Conservation (phyloP, 2,113 vertebrate genomes). For the Esox niger region DNA sequence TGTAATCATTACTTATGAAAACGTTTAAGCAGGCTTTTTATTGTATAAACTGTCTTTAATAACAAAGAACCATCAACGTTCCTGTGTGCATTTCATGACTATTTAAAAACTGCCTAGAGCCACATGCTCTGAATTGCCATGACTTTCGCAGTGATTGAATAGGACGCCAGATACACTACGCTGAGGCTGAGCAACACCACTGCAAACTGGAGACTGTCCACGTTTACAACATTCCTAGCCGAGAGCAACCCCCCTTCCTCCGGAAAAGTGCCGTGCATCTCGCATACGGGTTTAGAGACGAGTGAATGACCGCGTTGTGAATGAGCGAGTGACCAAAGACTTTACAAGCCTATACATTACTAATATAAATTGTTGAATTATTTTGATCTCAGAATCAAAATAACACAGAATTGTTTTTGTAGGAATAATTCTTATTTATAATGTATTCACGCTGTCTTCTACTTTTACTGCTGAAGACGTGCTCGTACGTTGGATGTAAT, state of each 20-base stretch:
- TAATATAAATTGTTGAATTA: background rate
- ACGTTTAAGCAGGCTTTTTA: too few species aligned
- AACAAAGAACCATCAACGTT: too few species aligned
- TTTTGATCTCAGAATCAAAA: background rate
- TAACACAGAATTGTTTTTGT: background rate
- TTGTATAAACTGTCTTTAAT: too few species aligned
- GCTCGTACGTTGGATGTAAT: constrained; percentile 63
- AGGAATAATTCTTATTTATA: constrained; percentile 4
- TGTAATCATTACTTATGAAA: too few species aligned
- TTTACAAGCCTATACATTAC: background rate
- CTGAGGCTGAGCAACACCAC: constrained; percentile 9
- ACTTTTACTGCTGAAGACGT: constrained; percentile 53
- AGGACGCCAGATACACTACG: background rate
- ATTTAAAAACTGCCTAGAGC: too few species aligned
- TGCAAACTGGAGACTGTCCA: constrained; percentile 58
- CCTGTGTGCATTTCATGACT: too few species aligned
- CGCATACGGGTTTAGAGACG: background rate
- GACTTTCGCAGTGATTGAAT: too few species aligned
- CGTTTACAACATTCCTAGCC: constrained; percentile 62
- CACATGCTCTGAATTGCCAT: too few species aligned
- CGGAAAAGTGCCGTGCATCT: background rate
- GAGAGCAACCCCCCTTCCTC: background rate
- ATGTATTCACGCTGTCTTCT: constrained; percentile 53
- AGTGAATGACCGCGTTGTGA: background rate
- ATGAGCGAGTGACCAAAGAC: background rate